Evolutionary conservation across 2,797 vertebrate genomes (phyloP), one percentile per base, ranked within the genome.

Genomic region (Limosa lapponica): DNA sequence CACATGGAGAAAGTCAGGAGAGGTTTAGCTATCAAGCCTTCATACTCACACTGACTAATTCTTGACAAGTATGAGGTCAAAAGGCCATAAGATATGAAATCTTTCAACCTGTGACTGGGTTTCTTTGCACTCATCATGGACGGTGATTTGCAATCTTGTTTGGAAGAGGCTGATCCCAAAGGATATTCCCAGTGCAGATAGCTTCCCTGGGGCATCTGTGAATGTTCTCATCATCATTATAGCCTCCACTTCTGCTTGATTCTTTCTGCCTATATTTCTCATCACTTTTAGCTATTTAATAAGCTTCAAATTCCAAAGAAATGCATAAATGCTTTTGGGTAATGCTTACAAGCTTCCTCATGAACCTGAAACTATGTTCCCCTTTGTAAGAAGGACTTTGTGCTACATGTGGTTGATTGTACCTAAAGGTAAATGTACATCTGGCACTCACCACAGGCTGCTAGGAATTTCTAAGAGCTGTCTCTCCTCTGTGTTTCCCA

Each of bases 401-500:
- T 54, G 28, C 54, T 82, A 27, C 13, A 3, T 48, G 37, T 20
- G 5, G 51, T 7, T 77, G 43, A 41, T 7, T 36, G 19, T n/a
- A 86, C 51, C 75, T 62, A 62, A 93, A 94, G 58, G 64, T 77
- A 90, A 85, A 64, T 0, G 1, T 77, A 70, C 30, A 90, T 65
- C 69, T 88, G 72, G n/a, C 65, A 17, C 27, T 92, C 59, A 69
- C 71, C 67, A 36, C 46, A 66, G 51, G 59, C 51, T 86, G 13
- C n/a, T 4, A n/a, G 32, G 28, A 73, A 52, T 82, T 77, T 87
- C 43, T 92, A 70, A 88, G 82, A 93, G 48, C 30, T 91, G 3
- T 58, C 57, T 85, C 34, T 32, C 15, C 46, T 70, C 34, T 9
- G 46, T 27, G 49, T 37, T 91, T 72, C 43, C 69, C 39, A 77